These are phyloP conservation scores for Aproaerema taeniolella DNA, from an alignment of 2,888 invertebrate species.

Conservation along the genomic window DNA sequence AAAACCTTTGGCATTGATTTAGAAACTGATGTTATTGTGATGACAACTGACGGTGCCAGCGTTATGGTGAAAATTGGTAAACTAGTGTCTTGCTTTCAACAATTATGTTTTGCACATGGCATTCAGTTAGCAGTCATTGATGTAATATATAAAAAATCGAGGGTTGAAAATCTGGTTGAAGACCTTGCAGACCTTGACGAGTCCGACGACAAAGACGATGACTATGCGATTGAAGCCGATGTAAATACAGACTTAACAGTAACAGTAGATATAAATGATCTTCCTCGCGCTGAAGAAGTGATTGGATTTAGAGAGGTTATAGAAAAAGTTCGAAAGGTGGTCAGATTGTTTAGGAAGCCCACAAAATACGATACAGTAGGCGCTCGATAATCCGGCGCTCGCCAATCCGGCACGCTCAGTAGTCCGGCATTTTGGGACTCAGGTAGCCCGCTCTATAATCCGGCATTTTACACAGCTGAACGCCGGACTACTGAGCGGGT, in stretches of 20 bases:
- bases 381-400: slow-evolving; percentile 14
- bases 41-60: slow-evolving; percentile 16
- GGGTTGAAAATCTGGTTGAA: slow-evolving; percentile 2
- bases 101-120: slow-evolving; percentile 19
- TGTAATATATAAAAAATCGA: slow-evolving; percentile 17
- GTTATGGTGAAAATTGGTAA: slow-evolving; percentile 15
- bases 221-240: slow-evolving; percentile 3
- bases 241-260: slow-evolving; percentile 2
- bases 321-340: slow-evolving; percentile 17
- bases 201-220: slow-evolving; percentile 12
- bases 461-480: too few species aligned
- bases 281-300: slow-evolving; percentile 11
- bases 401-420: slow-evolving; percentile 15
- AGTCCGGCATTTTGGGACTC: slow-evolving; percentile 12
- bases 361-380: slow-evolving; percentile 14
- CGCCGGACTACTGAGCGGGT: too few species aligned
- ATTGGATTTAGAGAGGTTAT: slow-evolving; percentile 13
- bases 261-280: slow-evolving; percentile 2
- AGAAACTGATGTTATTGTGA: too few species aligned
- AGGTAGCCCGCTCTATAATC: too few species aligned
- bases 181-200: slow-evolving; percentile 10
- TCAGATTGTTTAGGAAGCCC: slow-evolving; percentile 17
- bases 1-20: too few species aligned
- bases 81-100: slow-evolving; percentile 19
- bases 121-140: too few species aligned